Conservation (phyloP, 2,888 invertebrate species). For the Andrena marginata region DNA sequence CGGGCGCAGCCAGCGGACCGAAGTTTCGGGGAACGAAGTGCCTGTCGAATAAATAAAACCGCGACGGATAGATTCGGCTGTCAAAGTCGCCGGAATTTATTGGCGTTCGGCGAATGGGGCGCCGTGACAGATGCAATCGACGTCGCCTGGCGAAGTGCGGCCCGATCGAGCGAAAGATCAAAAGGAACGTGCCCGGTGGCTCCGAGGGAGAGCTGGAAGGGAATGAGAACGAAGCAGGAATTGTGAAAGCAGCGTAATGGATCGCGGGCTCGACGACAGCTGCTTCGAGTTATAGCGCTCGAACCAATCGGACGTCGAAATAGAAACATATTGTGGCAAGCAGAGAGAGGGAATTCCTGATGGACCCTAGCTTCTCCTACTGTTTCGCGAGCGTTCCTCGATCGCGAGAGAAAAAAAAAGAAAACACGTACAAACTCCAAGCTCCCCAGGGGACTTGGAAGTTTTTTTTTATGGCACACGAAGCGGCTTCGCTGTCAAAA, state of each 20-base stretch:
- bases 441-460: too few relatives aligned
- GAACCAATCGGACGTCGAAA: neutral
- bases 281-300: constrained; percentile 6
- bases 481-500: neutral
- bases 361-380: neutral
- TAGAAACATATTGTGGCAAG: constrained; percentile 4
- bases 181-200: constrained; percentile 3
- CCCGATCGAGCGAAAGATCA: constrained; percentile 13
- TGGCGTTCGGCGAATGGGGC: constrained; percentile 4
- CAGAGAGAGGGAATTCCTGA: neutral
- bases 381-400: neutral
- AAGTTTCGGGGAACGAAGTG: neutral
- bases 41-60: constrained; percentile 25
- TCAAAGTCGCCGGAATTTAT: constrained; percentile 25
- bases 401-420: neutral
- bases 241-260: constrained; percentile 22
- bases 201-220: neutral
- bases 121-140: constrained; percentile 26
- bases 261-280: constrained; percentile 44
- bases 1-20: neutral
- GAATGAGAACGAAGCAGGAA: constrained; percentile 1
- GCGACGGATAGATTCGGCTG: constrained; percentile 14
- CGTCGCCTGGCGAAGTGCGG: neutral
- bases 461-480: neutral
- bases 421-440: neutral